Evolutionary conservation across 2,113 vertebrate genomes (phyloP).

Genomic region (Engystomops pustulosus): DNA sequence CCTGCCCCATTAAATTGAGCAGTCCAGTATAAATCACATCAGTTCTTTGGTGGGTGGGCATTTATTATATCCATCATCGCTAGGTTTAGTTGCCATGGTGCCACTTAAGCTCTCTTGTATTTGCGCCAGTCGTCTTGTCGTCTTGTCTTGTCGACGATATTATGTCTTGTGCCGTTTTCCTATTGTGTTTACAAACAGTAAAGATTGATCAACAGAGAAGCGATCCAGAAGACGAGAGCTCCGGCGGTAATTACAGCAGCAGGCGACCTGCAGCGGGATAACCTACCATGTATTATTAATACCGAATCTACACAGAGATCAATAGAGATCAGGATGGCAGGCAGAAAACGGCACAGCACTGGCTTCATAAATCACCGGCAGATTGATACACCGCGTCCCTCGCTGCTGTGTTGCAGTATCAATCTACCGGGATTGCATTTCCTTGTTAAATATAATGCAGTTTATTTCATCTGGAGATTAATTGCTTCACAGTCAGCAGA

Average conservation of each 20-base stretch:
- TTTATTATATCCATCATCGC: background rate
- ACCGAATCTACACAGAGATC: constrained; percentile 30
- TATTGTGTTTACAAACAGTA: constrained; percentile 21
- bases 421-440: background rate
- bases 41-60: background rate
- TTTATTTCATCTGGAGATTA: background rate
- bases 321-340: constrained; percentile 38
- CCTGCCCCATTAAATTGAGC: background rate
- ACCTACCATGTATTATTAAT: constrained; percentile 51
- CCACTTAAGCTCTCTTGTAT: background rate
- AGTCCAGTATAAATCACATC: background rate
- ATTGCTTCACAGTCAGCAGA: background rate
- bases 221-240: constrained; percentile 2
- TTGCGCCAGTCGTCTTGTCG: background rate
- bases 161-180: background rate
- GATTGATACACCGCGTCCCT: constrained; percentile 14
- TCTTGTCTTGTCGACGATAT: background rate
- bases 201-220: constrained; percentile 24
- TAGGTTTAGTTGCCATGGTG: background rate
- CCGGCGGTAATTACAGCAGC: constrained; percentile 37
- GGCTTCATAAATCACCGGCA: constrained; percentile 48
- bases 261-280: background rate
- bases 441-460: background rate
- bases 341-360: constrained; percentile 13
- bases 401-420: background rate